Conservation (phyloP, 2,888 invertebrate species). For the Drosophila neutralis region DNA sequence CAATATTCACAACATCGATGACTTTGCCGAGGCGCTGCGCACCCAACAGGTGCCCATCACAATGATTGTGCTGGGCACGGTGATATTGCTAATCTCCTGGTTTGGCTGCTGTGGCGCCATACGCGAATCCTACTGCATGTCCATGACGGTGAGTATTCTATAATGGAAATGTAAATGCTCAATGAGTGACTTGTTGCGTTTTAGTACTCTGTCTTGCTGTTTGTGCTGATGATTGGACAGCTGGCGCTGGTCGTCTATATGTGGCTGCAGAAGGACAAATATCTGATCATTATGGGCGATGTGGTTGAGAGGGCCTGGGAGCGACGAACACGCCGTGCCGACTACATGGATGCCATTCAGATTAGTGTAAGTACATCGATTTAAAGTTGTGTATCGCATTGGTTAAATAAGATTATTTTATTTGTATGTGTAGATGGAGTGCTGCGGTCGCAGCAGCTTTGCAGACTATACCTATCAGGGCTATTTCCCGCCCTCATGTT, state of each 20-base stretch:
- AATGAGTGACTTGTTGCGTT: slow-evolving; percentile 11
- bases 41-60: slow-evolving; percentile 88
- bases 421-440: slow-evolving; percentile 72
- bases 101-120: slow-evolving; percentile 96
- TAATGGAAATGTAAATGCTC: slow-evolving; percentile 3
- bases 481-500: slow-evolving; percentile 81
- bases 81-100: slow-evolving; percentile 93
- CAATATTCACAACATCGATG: slow-evolving; percentile 86
- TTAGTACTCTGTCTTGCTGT: slow-evolving; percentile 90
- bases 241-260: slow-evolving; percentile 90
- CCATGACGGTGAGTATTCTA: slow-evolving; percentile 89
- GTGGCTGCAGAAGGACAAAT: slow-evolving; percentile 88
- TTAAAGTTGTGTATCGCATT: background rate
- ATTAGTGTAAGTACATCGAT: slow-evolving; percentile 74
- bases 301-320: slow-evolving; percentile 86
- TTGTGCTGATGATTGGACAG: slow-evolving; percentile 91
- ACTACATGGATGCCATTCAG: slow-evolving; percentile 83
- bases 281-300: slow-evolving; percentile 86
- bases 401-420: background rate
- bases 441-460: slow-evolving; percentile 81
- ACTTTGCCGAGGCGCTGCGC: slow-evolving; percentile 85
- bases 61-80: slow-evolving; percentile 89
- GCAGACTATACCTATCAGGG: slow-evolving; percentile 81
- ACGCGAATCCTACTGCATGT: slow-evolving; percentile 95
- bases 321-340: slow-evolving; percentile 78